phyloP scores from a whole-genome alignment of 1,140 invertebrate genomes.

The Artemia franciscana region DNA sequence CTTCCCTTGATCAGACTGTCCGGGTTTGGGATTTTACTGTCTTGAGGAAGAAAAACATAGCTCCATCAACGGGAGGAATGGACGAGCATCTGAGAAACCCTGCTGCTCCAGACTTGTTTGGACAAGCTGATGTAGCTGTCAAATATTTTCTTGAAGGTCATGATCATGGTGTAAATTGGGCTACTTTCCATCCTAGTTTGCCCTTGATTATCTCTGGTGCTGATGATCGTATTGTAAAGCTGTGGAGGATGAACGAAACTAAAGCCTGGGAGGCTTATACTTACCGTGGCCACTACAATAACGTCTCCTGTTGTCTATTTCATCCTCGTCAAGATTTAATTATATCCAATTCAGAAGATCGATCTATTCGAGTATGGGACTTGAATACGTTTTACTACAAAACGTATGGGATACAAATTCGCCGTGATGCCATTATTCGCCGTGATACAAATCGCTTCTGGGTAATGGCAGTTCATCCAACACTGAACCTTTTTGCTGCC shows the following conservation, averaged over 20 bases:
- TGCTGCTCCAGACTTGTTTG: slow-evolving; percentile 80
- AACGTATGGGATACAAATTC: no score
- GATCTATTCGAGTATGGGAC: slow-evolving; percentile 95
- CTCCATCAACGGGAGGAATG: slow-evolving; percentile 68
- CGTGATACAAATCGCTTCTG: slow-evolving; percentile 91
- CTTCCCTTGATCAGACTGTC: slow-evolving; percentile 92
- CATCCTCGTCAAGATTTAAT: slow-evolving; percentile 93
- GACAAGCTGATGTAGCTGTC: slow-evolving; percentile 86
- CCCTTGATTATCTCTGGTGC: slow-evolving; percentile 91
- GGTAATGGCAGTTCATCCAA: slow-evolving; percentile 70
- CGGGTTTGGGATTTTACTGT: slow-evolving; percentile 91
- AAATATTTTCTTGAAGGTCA: slow-evolving; percentile 95
- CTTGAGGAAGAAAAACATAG: slow-evolving; percentile 88
- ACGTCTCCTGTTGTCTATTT: slow-evolving; percentile 92
- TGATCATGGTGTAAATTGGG: slow-evolving; percentile 96
- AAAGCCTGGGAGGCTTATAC: slow-evolving; percentile 94
- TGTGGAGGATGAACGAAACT: slow-evolving; percentile 97
- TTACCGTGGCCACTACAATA: slow-evolving; percentile 96
- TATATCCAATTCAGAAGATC: slow-evolving; percentile 92
- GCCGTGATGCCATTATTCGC: no score
- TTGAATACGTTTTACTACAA: slow-evolving; percentile 87
- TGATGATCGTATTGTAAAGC: slow-evolving; percentile 88
- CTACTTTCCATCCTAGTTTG: slow-evolving; percentile 77
- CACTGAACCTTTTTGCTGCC: slow-evolving; percentile 29
- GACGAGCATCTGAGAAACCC: slow-evolving; percentile 69